Evolutionary conservation across 2,113 vertebrate species (phyloP), one percentile per base, ranked within the genome.

Genomic region (Mugil cephalus): DNA sequence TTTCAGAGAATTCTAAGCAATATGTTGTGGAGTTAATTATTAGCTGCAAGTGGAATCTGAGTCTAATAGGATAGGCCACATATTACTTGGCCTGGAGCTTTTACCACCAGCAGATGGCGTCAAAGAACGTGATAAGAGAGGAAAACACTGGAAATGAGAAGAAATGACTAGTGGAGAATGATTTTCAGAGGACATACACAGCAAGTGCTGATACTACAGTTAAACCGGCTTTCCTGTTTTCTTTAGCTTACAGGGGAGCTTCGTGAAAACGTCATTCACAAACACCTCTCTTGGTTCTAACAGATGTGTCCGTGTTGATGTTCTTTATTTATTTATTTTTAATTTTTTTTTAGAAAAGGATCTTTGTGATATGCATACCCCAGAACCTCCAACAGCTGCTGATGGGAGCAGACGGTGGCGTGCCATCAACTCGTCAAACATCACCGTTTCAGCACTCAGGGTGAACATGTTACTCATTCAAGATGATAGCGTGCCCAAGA

Each of bases 31-130:
- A 17, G 19, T 30, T n/a, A 34, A 1, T 9, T 8, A 4, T 48
- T 10, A 36, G 2, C 8, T 39, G 15, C 10, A 38, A 17, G 12
- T 48, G 13, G 2, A 8, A 50, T 1, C 21, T 19, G 38, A 47
- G 12, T 15, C 5, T 51, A 17, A 36, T 42, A 18, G 14, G 6
- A 39, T 43, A 10, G n/a, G n/a, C n/a, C n/a, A n/a, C n/a, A n/a
- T n/a, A 30, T 30, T 30, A 30, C 3, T 5, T 72, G 65, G 87
- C 8, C n/a, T 93, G 68, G 60, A 73, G 69, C 10, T 90, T 24
- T 87, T 73, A 15, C 74, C 93, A 93, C 94, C 96, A 97, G 91
- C 93, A 96, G 93, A 93, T 95, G 93, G 95, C 93, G 89, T 93
- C 89, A 88, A 90, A 95, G 93, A 93, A 93, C 90, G 91, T 74